phyloP scores from a whole-genome alignment of 2,888 invertebrate genomes.

The Stenodema calcarata region DNA sequence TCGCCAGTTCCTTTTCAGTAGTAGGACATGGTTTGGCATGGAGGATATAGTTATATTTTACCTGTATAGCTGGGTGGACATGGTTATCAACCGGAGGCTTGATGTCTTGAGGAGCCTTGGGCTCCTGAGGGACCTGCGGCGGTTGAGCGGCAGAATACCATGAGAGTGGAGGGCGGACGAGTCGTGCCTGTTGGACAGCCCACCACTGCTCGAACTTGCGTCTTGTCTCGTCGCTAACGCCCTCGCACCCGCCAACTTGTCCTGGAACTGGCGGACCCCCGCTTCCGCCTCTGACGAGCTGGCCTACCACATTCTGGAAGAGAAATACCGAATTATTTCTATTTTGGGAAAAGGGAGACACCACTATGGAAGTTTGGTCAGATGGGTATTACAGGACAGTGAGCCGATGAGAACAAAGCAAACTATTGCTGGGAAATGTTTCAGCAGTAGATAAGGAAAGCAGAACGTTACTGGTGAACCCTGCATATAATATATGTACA shows the following conservation, averaged over 20 bases:
- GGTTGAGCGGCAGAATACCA: conserved; percentile 49
- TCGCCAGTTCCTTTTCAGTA: too few relatives aligned
- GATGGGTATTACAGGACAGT: too few relatives aligned
- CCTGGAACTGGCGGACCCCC: conserved; percentile 80
- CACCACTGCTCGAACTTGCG: conserved; percentile 93
- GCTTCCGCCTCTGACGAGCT: conserved; percentile 65
- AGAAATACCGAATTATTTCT: background rate
- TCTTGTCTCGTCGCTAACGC: conserved; percentile 80
- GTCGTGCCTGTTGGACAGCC: conserved; percentile 72
- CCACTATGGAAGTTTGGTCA: too few relatives aligned
- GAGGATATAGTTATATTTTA: conserved; percentile 30
- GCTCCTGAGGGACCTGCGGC: conserved; percentile 30
- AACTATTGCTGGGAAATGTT: too few relatives aligned
- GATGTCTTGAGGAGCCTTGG: conserved; percentile 37
- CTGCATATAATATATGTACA: too few relatives aligned
- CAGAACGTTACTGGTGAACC: too few relatives aligned
- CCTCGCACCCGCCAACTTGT: conserved; percentile 64
- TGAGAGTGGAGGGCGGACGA: conserved; percentile 62
- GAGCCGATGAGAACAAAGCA: too few relatives aligned
- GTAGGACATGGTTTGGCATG: too few relatives aligned
- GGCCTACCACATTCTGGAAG: conserved; percentile 44
- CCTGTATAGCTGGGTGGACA: conserved; percentile 61
- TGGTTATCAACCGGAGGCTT: conserved; percentile 56
- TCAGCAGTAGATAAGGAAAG: too few relatives aligned
- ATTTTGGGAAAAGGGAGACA: too few relatives aligned